These are phyloP conservation scores for Neosilurus mollespiculum DNA, from an alignment of 2,797 vertebrate species.

Conservation along the genomic window DNA sequence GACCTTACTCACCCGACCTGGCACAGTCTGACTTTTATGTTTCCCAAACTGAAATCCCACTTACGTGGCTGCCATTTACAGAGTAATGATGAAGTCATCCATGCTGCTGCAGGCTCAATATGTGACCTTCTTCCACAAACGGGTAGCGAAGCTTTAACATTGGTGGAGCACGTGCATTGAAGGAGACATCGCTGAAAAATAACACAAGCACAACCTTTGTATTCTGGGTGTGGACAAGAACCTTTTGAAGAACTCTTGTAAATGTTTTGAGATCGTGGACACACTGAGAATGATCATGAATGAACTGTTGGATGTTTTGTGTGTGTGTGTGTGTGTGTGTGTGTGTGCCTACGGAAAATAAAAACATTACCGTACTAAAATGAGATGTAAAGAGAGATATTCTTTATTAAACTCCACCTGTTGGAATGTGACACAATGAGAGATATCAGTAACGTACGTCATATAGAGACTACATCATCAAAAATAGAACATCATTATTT, in stretches of 20 bases:
- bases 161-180: too few species aligned
- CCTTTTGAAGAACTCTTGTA: background rate
- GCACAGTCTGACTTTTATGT: too few species aligned
- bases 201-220: too few species aligned
- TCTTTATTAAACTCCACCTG: conserved; percentile 40
- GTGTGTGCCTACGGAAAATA: background rate
- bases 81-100: too few species aligned
- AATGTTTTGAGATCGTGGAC: background rate
- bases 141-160: too few species aligned
- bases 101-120: too few species aligned
- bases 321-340: conserved; percentile 1
- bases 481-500: conserved; percentile 21
- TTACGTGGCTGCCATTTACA: too few species aligned
- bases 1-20: too few species aligned
- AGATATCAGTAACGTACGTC: conserved; percentile 4
- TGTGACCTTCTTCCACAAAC: too few species aligned
- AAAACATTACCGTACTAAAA: background rate
- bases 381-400: conserved; percentile 11
- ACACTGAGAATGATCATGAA: background rate
- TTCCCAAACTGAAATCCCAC: too few species aligned
- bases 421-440: conserved; percentile 21
- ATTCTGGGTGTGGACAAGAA: background rate
- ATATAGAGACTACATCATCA: background rate
- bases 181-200: too few species aligned
- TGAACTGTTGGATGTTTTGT: too few species aligned